Evolutionary conservation across 53 echinoderm and acorn worm genomes (phyloP).

Genomic region (Astropecten irregularis): DNA sequence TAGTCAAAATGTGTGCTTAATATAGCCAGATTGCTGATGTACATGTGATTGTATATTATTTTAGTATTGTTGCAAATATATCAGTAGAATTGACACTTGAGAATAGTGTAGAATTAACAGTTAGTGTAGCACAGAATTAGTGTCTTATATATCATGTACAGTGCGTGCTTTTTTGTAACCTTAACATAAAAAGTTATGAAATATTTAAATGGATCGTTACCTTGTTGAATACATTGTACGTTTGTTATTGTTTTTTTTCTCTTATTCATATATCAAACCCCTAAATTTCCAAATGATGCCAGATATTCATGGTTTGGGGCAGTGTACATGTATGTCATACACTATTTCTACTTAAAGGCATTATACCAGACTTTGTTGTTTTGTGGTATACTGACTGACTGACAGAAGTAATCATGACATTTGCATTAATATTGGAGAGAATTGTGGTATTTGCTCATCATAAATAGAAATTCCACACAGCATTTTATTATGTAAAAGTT

Average conservation of each 20-base stretch:
- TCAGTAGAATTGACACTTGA: constrained; percentile 1
- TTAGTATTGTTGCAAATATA: constrained; percentile 17
- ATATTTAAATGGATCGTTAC: constrained; percentile 48
- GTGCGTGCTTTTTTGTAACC: constrained; percentile 53
- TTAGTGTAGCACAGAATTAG: background rate
- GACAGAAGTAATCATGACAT: background rate
- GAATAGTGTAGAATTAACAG: constrained; percentile 8
- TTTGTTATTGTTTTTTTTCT: background rate
- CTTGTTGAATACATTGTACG: background rate
- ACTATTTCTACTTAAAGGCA: background rate
- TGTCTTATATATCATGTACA: constrained; percentile 32
- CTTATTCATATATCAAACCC: background rate
- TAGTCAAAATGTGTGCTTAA: constrained; percentile 40
- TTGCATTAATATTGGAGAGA: no score
- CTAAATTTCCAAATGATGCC: background rate
- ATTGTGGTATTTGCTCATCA: no score
- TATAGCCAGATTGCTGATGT: constrained; percentile 55
- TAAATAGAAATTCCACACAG: background rate
- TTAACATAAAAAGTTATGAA: background rate
- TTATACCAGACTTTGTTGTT: background rate
- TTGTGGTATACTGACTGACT: background rate
- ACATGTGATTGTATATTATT: constrained; percentile 55
- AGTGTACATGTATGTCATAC: background rate
- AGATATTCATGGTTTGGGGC: no score
- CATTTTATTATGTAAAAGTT: constrained; percentile 6